Evolutionary conservation across 2,797 vertebrate genomes (phyloP).

Genomic region (Ciconia nigra): DNA sequence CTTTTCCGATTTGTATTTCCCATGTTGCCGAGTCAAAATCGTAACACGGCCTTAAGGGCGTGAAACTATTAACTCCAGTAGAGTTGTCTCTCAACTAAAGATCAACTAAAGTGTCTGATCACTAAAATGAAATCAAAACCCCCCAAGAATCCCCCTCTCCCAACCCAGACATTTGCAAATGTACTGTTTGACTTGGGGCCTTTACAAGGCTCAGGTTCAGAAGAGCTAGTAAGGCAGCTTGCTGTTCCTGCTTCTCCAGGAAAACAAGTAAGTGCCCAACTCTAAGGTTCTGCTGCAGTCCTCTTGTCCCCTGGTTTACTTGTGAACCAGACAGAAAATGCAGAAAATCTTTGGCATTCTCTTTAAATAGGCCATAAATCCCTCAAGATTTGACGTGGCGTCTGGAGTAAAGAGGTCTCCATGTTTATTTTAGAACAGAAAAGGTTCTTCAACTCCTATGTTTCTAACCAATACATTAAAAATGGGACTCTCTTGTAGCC

Average conservation of each 20-base stretch:
- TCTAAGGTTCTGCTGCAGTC: neutral
- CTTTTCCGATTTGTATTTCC: neutral
- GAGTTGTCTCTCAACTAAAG: neutral
- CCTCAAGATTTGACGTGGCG: neutral
- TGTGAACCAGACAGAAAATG: neutral
- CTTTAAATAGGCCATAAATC: neutral
- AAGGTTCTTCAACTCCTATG: neutral
- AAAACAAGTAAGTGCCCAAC: neutral
- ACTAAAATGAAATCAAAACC: neutral
- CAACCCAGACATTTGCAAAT: neutral
- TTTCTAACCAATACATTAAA: neutral
- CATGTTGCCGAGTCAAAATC: neutral
- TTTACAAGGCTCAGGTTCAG: neutral
- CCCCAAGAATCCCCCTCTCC: neutral
- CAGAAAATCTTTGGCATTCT: neutral
- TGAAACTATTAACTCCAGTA: neutral
- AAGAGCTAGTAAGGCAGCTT: neutral
- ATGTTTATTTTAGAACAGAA: neutral
- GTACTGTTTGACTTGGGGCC: neutral
- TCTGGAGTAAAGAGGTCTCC: neutral
- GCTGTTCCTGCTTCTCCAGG: neutral
- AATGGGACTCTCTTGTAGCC: neutral
- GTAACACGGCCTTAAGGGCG: fast-evolving
- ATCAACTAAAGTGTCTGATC: neutral
- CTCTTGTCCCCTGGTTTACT: neutral